These are phyloP conservation scores for Fundulus diaphanus DNA, from an alignment of 2,797 vertebrate species.

Conservation along the genomic window DNA sequence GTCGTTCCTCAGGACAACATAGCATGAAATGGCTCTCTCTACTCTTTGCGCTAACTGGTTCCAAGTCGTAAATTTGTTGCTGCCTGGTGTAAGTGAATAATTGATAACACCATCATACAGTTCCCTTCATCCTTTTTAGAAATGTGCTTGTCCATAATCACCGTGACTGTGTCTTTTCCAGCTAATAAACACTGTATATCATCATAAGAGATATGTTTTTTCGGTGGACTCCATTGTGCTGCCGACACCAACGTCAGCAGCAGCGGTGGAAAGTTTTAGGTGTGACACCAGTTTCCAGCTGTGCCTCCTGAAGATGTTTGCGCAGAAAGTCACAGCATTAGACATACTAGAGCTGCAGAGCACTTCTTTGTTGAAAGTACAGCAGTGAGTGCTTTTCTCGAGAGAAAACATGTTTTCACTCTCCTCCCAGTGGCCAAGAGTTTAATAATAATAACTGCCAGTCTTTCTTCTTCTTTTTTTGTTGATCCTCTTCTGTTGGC, in stretches of 20 bases:
- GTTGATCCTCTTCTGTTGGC: constrained; percentile 3
- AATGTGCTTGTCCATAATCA: neutral
- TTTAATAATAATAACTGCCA: constrained; percentile 13
- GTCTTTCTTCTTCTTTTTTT: constrained; percentile 4
- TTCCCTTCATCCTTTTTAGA: neutral
- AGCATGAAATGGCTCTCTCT: neutral
- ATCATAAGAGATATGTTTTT: neutral
- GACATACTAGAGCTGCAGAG: constrained; percentile 1
- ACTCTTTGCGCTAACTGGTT: neutral
- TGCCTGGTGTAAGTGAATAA: neutral
- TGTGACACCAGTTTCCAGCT: neutral
- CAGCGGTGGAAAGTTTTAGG: neutral
- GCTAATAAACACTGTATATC: neutral
- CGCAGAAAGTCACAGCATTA: neutral
- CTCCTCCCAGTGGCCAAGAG: neutral
- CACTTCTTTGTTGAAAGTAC: neutral
- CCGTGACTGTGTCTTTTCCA: neutral
- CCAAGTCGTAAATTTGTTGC: neutral
- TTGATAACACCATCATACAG: neutral
- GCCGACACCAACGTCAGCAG: neutral
- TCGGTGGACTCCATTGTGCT: neutral
- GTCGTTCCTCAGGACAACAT: neutral
- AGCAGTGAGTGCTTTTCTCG: neutral
- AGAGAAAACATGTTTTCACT: constrained; percentile 13
- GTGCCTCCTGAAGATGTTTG: neutral